phyloP scores from a whole-genome alignment of 2,888 invertebrate genomes.

The Phengaris arion region DNA sequence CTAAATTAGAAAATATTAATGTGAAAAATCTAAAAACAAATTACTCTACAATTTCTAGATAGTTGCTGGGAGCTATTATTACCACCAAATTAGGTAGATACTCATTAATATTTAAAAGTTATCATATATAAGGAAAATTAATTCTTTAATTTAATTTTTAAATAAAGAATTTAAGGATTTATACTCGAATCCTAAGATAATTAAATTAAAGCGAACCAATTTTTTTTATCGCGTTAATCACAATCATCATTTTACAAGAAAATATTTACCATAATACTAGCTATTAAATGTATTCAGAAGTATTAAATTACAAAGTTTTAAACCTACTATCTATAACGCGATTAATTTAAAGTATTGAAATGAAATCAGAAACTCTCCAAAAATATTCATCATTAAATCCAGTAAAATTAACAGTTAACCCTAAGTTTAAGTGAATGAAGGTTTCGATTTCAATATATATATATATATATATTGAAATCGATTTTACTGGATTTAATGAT shows the following conservation, averaged over 20 bases:
- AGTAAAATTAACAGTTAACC: neutral
- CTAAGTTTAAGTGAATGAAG: neutral
- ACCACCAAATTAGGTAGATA: too few relatives aligned
- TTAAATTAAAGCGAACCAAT: too few relatives aligned
- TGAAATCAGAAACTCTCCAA: neutral
- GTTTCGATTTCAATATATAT: neutral
- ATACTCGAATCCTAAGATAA: too few relatives aligned
- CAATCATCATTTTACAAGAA: neutral
- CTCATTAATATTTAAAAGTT: too few relatives aligned
- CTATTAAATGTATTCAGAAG: neutral
- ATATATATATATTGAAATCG: too few relatives aligned
- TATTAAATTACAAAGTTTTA: neutral
- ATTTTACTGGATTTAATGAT: neutral
- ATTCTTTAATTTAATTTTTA: too few relatives aligned
- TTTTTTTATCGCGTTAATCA: neutral
- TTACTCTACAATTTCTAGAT: too few relatives aligned
- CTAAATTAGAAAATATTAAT: too few relatives aligned
- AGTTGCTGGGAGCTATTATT: too few relatives aligned
- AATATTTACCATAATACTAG: neutral
- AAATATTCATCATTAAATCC: neutral
- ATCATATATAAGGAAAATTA: too few relatives aligned
- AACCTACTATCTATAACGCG: neutral
- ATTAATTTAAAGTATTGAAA: conserved; percentile 8
- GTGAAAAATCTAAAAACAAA: too few relatives aligned
- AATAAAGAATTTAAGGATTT: too few relatives aligned